Base-by-base conservation (phyloP, 2,888 invertebrate genomes). In the Eustalomyia histrio region DNA sequence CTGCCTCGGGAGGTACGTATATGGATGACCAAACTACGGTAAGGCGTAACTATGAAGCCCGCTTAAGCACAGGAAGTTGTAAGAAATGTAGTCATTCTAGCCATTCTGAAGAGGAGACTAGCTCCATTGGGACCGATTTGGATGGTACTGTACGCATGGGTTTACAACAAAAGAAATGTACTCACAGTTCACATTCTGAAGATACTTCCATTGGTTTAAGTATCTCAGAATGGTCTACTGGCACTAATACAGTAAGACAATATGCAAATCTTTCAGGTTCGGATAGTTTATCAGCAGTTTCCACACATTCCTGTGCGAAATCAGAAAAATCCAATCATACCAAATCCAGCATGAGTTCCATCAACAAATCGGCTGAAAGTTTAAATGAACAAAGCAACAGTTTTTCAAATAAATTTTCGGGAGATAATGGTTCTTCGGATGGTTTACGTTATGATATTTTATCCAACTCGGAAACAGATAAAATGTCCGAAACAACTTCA, bases 181-280 rank as follows among this genome's bases (percentile, higher is more conserved):
- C 95, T 0, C 95, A 96, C 84, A 95, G 95, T 85, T 95, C 95
- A 0, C 95, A 96, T 90, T 96, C 96, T 7, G 96, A 96, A 90
- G 96, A 96, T 86, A 96, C 96, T 0, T 96, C 96, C 0, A 94
- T 96, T 88, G 96, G 96, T 17, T 91, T 96, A 35, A 96, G 96
- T 86, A 94, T 96, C 86, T 96, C 96, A 2, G 96, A 97, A 87
- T 96, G 96, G 96, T 96, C 96, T 0, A 96, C 96, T 47, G 96
- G 96, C 67, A 96, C 96, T 0, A 96, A 95, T 84, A 96, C 96
- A 0, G 96, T 96, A 0, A 93, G 95, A 0, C 95, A 96, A 87
- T 96, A 95, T 85, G 95, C 94, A 58, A 95, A 95, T 90, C 91
- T 95, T 35, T 95, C 95, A 0, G 94, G 94, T 33, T 93, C 93